Evolutionary conservation across 2,888 invertebrate species (phyloP), one percentile per base, ranked within the genome.

Genomic region (Melinopterus prodromus): DNA sequence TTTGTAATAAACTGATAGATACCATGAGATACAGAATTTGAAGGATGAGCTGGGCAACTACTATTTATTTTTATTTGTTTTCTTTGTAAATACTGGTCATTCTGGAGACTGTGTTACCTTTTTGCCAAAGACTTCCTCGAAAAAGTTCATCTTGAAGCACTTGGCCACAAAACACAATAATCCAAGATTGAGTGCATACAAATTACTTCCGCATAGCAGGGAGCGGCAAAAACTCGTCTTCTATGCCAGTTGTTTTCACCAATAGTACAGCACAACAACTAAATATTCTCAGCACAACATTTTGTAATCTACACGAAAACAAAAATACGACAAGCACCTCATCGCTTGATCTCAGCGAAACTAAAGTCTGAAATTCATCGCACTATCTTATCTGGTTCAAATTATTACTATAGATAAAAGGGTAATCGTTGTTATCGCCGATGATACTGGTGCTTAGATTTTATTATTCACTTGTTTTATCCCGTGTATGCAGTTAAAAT

Each of bases 61-160:
- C 3, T 26, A 26, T 26, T 26, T 26, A 26, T 26, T 26, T 26
- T 26, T 26, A 26, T 26, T 26, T 26, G 5, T 53, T 53, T 12
- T 53, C 53, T 53, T 12, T 53, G 53, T 53, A 6, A 9, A 53
- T 7, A 3, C 26, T 26, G 6, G 16, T 6, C 71, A 71, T 16
- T 16, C 15, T 72, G 12, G 26, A 36, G 0, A 9, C 38, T 16
- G 16, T n/a, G n/a, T 9, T 78, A 78, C 78, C 78, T 78, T 78
- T 35, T 71, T 78, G 6, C 69, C 1, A 26, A 78, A 78, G 0
- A 78, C 16, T 71, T 78, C 78, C 12, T 78, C 78, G 5, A 78
- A 74, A 7, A 78, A 78, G 53, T 71, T 78, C 78, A 78, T 78
- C 26, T 71, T 69, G 35, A 53, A 37, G 7, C 6, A 53, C 7